A percentile compares a stretch with the other conserved stretches of the same genome.
Evolutionary conservation across 1,140 invertebrate species (phyloP).

Genomic region (Aphelenchoides avenae): DNA sequence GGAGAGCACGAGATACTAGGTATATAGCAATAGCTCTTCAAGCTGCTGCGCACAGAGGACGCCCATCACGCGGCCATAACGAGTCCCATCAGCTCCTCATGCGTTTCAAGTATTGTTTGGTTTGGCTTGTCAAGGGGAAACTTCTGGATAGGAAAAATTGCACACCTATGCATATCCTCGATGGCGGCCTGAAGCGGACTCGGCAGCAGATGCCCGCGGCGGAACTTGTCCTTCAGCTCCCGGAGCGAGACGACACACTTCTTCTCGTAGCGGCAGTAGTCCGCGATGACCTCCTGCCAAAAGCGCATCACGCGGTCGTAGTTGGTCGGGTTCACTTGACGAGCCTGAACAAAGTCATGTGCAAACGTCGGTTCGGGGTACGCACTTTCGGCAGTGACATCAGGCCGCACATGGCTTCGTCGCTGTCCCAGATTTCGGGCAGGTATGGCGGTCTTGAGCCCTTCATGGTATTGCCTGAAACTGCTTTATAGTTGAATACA

Average conservation of each 20-base stretch:
- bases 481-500: no score
- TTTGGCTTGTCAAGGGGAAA: no score
- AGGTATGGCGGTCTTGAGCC: conserved; percentile 32
- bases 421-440: conserved; percentile 46
- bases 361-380: not conserved
- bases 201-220: conserved; percentile 48
- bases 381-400: conserved; percentile 15
- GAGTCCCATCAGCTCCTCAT: no score
- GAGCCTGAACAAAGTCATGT: conserved; percentile 21
- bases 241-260: conserved; percentile 40
- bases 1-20: no score
- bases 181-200: conserved; percentile 38
- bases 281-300: conserved; percentile 43
- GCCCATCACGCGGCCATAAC: no score
- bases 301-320: conserved; percentile 49
- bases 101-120: no score
- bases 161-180: conserved; percentile 44
- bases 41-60: no score
- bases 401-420: conserved; percentile 43
- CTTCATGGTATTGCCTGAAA: conserved; percentile 1
- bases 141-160: no score
- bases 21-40: no score
- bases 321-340: conserved; percentile 47
- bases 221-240: conserved; percentile 46
- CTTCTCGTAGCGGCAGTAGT: conserved; percentile 51